phyloP scores from a whole-genome alignment of 2,888 invertebrate genomes.

The Cloeon dipterum region DNA sequence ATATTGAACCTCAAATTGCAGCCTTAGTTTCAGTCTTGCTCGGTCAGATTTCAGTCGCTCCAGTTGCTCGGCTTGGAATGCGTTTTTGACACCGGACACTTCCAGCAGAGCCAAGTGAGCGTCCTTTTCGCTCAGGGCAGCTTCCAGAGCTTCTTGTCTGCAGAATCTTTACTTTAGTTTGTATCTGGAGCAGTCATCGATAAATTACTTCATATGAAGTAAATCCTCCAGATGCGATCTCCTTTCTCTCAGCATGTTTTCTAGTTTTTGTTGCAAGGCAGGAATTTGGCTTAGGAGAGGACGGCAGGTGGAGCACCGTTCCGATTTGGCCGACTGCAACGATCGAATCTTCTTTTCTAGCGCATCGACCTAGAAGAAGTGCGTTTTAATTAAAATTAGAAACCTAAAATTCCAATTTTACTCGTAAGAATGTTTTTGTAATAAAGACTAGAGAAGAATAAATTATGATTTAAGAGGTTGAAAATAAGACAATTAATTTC shows the following conservation, averaged over 20 bases:
- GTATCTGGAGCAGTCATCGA: neutral
- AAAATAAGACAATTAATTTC: no score
- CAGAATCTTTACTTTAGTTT: constrained; percentile 8
- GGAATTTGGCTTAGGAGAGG: constrained; percentile 36
- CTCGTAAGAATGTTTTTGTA: no score
- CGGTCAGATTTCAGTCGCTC: constrained; percentile 45
- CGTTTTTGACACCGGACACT: constrained; percentile 40
- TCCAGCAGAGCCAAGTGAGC: constrained; percentile 66
- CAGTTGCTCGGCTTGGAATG: constrained; percentile 36
- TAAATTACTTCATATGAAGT: constrained; percentile 52
- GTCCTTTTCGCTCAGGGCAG: constrained; percentile 70
- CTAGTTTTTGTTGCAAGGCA: constrained; percentile 35
- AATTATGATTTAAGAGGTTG: no score
- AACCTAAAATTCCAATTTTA: no score
- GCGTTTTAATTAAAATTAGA: neutral
- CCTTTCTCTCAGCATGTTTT: constrained; percentile 32
- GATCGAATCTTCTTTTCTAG: constrained; percentile 43
- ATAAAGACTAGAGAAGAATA: no score
- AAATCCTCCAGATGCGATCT: constrained; percentile 48
- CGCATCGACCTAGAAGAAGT: constrained; percentile 31
- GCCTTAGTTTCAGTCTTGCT: constrained; percentile 40
- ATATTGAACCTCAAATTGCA: constrained; percentile 37
- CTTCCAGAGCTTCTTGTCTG: constrained; percentile 66
- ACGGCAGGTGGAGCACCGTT: constrained; percentile 42
- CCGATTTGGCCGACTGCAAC: constrained; percentile 41